A percentile compares a stretch with the other conserved stretches of the same genome.
Conservation (phyloP, 2,888 invertebrate species). For the Ectemnius continuus region DNA sequence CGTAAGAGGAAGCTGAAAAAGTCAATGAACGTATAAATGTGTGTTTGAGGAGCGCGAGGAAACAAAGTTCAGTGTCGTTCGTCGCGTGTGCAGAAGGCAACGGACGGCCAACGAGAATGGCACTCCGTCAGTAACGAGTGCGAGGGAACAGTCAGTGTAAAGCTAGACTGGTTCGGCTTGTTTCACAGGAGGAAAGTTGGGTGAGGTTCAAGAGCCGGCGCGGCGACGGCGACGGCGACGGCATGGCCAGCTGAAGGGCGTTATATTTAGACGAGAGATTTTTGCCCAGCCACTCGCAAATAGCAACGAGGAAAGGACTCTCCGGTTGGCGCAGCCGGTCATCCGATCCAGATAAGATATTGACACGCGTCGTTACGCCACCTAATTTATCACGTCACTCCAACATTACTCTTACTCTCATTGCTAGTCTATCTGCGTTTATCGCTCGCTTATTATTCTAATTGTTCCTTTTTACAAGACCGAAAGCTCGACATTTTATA, state of each 20-base stretch:
- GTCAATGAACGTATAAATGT: too few species aligned
- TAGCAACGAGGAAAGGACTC: conserved; percentile 3
- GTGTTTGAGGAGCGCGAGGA: too few species aligned
- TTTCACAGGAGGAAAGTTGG: neutral
- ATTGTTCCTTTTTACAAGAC: too few species aligned
- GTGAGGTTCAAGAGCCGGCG: conserved; percentile 1
- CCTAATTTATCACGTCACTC: too few species aligned
- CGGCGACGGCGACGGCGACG: too few species aligned
- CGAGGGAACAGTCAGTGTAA: neutral
- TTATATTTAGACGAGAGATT: neutral
- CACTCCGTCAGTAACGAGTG: neutral
- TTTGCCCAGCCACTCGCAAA: neutral
- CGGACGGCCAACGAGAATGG: neutral
- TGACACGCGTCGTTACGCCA: neutral
- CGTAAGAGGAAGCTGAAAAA: too few species aligned
- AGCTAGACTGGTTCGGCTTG: neutral
- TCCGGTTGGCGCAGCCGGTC: neutral
- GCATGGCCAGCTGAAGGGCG: neutral
- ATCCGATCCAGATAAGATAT: neutral
- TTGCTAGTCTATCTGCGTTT: too few species aligned
- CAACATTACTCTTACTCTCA: too few species aligned
- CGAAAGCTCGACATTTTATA: too few species aligned
- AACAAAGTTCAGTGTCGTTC: too few species aligned
- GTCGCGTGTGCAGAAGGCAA: too few species aligned
- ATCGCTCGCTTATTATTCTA: too few species aligned